Base-by-base conservation (phyloP, 1,140 invertebrate species). In the Trichonephila inaurata region DNA sequence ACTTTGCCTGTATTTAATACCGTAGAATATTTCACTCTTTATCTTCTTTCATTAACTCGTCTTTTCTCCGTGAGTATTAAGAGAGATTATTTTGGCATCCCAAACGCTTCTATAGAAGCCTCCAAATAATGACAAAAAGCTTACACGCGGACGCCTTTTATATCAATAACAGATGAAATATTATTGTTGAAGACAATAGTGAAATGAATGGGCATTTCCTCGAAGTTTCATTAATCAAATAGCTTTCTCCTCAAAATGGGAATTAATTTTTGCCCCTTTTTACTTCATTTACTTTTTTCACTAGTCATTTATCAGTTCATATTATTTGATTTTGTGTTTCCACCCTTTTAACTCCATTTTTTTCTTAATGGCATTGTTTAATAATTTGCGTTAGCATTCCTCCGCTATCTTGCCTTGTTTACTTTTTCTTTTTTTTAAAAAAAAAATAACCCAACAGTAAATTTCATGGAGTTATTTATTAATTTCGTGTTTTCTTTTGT, bases 101-200 rank as follows among this genome's bases (percentile, higher is more conserved):
- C 24, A 83, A 83, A 83, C 44, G 81, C 44, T 51, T 51, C 44
- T 51, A 51, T 51, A 6, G 40, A 83, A 18, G 44, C 19, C 10
- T 1, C 40, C 44, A 83, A 83, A 83, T 83, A 83, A 83, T 83
- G 40, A 58, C 51, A 40, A 83, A 58, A 83, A 83, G 81, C 81
- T 51, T 83, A 51, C 40, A 83, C 44, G n/a, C 28, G 40, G 24
- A 83, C 81, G 81, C 81, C 81, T 51, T 83, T 83, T 83, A 77
- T 77, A 77, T 77, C 69, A 83, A 83, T 83, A 83, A 51, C 81
- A 83, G 81, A 83, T 83, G 81, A 83, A 83, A 83, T 83, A 83
- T 83, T 83, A 83, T 83, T 83, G 81, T 83, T 60, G 7, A 58
- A 83, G 81, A 83, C 81, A 83, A 83, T 83, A 24, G 81, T 51